Evolutionary conservation across 2,888 invertebrate species (phyloP).

Genomic region (Digitonthophagus gazella): DNA sequence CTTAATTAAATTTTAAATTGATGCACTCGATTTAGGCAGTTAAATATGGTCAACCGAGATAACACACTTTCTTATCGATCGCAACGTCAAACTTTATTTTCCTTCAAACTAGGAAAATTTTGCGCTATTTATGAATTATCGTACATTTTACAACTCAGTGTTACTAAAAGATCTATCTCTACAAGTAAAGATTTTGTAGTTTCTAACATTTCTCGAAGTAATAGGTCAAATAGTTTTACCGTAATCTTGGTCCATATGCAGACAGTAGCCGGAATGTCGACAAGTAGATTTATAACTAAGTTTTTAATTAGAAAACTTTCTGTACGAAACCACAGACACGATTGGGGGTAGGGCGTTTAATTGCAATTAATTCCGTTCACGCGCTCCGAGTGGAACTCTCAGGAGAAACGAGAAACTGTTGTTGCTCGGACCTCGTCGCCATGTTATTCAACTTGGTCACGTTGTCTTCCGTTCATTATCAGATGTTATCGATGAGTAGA

Average conservation of each 20-base stretch:
- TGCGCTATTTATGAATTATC: not conserved
- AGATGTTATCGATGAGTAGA: constrained; percentile 11
- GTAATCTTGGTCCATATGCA: not conserved
- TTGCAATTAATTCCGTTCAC: constrained; percentile 22
- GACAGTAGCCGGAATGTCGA: constrained; percentile 7
- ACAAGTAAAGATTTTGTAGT: not conserved
- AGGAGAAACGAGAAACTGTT: constrained; percentile 7
- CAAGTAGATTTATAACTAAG: constrained; percentile 18
- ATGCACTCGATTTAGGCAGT: not conserved
- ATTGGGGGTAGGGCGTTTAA: constrained; percentile 18
- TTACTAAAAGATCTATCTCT: too few species aligned
- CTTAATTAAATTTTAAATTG: not conserved
- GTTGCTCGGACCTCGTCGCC: constrained; percentile 4
- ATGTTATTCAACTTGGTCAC: constrained; percentile 14
- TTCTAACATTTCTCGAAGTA: not conserved
- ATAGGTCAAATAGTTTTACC: not conserved
- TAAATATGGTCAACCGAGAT: not conserved
- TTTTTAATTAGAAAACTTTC: constrained; percentile 25
- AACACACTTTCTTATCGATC: not conserved
- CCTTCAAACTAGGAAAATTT: too few species aligned
- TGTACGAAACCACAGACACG: constrained; percentile 18
- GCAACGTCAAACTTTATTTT: too few species aligned
- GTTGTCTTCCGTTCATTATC: constrained; percentile 8
- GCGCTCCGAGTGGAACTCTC: constrained; percentile 1
- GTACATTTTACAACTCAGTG: not conserved